These are phyloP conservation scores for Synaphobranchus kaupii DNA, from an alignment of 2,797 vertebrate genomes.

Conservation along the genomic window DNA sequence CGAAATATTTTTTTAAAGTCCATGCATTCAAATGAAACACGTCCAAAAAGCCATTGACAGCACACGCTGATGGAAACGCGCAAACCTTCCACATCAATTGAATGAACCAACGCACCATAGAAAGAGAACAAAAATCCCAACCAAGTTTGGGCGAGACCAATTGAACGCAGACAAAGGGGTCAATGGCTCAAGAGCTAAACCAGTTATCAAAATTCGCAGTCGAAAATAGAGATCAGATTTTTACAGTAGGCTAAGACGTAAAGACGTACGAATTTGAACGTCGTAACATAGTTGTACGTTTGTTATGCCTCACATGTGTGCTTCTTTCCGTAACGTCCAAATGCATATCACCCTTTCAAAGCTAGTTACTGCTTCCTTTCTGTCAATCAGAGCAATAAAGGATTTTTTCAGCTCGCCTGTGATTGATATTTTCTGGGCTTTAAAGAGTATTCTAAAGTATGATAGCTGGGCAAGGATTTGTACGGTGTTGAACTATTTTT, in stretches of 20 bases:
- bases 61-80: constrained; percentile 64
- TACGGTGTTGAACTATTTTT: background rate
- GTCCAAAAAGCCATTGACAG: constrained; percentile 79
- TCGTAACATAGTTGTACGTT: background rate
- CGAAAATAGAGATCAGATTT: background rate
- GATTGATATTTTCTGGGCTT: constrained; percentile 57
- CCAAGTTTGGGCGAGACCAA: constrained; percentile 80
- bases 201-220: background rate
- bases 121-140: constrained; percentile 71
- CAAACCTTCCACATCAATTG: constrained; percentile 70
- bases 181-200: background rate
- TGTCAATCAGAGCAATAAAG: constrained; percentile 71
- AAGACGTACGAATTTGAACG: background rate
- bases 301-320: background rate
- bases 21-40: constrained; percentile 75
- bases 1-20: constrained; percentile 51
- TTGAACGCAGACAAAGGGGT: constrained; percentile 69
- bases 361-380: constrained; percentile 49
- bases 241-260: too few relatives aligned
- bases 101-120: constrained; percentile 67
- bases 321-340: background rate
- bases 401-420: constrained; percentile 55
- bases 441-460: constrained; percentile 52
- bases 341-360: constrained; percentile 43
- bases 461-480: constrained; percentile 51